phyloP scores from a whole-genome alignment of 2,888 invertebrate species.

The Alsophila aescularia region DNA sequence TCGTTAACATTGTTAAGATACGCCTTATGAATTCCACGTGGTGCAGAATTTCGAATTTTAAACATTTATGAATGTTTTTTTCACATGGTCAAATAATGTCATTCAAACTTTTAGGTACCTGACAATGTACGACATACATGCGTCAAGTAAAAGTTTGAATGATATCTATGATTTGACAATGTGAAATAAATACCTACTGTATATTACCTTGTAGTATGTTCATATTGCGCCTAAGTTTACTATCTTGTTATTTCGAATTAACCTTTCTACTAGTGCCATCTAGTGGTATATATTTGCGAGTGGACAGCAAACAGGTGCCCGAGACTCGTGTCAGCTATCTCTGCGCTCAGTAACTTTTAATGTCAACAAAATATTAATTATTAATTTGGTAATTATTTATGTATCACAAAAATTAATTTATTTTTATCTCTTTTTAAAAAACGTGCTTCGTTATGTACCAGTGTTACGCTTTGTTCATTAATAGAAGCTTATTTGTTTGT shows the following conservation, averaged over 20 bases:
- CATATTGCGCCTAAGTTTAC: not conserved
- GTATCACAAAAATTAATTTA: slow-evolving; percentile 61
- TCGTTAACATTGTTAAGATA: no score
- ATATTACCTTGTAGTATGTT: not conserved
- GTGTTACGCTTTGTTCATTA: slow-evolving; percentile 67
- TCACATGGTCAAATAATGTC: no score
- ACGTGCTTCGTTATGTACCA: slow-evolving; percentile 53
- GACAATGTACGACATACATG: no score
- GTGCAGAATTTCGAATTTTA: no score
- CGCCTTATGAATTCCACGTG: no score
- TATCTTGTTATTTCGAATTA: not conserved
- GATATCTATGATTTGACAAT: no score
- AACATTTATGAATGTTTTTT: no score
- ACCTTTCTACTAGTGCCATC: slow-evolving; percentile 10
- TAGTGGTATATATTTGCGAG: slow-evolving; percentile 9
- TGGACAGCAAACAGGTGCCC: slow-evolving; percentile 37
- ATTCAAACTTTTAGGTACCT: no score
- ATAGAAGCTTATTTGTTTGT: slow-evolving; percentile 32
- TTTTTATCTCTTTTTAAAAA: slow-evolving; percentile 45
- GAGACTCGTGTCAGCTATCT: slow-evolving; percentile 49
- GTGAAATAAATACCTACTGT: no score
- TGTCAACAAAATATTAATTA: slow-evolving; percentile 61
- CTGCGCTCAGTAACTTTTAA: slow-evolving; percentile 54
- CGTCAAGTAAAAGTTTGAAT: no score
- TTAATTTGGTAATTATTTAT: slow-evolving; percentile 67